A percentile compares a stretch with the other conserved stretches of the same genome.
These are phyloP conservation scores for Hypsibius dujardini DNA, from an alignment of 1,140 invertebrate species.

Conservation along the genomic window DNA sequence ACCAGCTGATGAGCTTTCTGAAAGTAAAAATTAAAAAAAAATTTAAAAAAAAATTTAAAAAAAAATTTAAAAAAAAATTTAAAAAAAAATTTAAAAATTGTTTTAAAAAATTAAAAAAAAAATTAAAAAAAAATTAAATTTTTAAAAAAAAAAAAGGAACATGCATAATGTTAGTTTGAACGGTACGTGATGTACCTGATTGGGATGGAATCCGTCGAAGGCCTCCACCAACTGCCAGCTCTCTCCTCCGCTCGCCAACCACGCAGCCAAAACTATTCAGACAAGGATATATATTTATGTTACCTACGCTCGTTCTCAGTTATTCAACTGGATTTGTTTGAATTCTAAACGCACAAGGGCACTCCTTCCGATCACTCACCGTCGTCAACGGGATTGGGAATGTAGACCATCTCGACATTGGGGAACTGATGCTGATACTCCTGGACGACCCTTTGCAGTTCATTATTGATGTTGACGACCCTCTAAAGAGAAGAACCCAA, in stretches of 20 bases:
- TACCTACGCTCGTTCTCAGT: constrained; percentile 5
- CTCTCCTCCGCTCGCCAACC: constrained; percentile 30
- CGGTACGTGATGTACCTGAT: constrained; percentile 31
- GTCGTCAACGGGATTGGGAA: constrained; percentile 33
- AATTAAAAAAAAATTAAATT: not conserved
- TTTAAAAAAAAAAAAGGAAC: not conserved
- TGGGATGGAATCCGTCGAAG: constrained; percentile 39
- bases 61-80: not conserved
- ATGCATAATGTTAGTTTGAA: not conserved
- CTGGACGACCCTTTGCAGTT: constrained; percentile 31
- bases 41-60: not conserved
- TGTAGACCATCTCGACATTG: constrained; percentile 33
- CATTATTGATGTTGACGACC: constrained; percentile 27
- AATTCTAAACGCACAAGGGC: not conserved
- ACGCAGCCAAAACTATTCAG: constrained; percentile 30
- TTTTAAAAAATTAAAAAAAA: not conserved
- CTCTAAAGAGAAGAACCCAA: not conserved
- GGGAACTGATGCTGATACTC: constrained; percentile 31
- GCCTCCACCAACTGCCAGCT: constrained; percentile 36
- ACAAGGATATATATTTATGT: not conserved
- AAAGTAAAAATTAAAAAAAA: constrained; percentile 11
- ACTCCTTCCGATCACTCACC: constrained; percentile 24
- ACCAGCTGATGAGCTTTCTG: constrained; percentile 29
- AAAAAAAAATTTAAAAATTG: too few relatives aligned
- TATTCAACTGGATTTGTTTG: not conserved